Base-by-base conservation (phyloP, 2,797 vertebrate species). In the Delichon dasypus region DNA sequence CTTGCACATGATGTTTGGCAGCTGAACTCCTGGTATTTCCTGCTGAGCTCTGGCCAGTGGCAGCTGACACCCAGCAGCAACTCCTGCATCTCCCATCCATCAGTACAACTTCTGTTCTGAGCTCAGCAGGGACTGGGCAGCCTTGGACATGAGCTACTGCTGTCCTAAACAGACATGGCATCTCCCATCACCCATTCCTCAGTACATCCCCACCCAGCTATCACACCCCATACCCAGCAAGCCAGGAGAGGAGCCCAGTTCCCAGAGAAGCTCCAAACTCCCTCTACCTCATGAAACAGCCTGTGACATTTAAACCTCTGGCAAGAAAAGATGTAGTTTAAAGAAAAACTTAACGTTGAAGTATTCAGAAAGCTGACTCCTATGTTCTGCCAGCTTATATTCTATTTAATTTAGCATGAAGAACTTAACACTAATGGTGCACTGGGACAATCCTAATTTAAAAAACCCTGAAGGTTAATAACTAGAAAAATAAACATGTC, bases 401-500 rank as follows among this genome's bases (percentile, higher is more conserved):
- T 77, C 57, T 80, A 54, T 65, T 91, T 83, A 64, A 80, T 83
- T 91, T 77, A 81, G 10, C 42, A 23, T 78, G 26, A 1, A 81
- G 42, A 90, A 53, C 5, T 38, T 80, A 74, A 84, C 47, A 47
- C 8, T 58, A 81, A 65, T 38, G 14, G 34, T 58, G 34, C 40
- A 65, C 36, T 75, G 80, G 74, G 66, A 75, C n/a, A 88, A 54
- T 29, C 27, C 13, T 68, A 78, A 91, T 93, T 83, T 26, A 27
- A 85, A 90, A 89, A 89, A 23, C 36, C 11, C 34, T 71, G 66
- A 81, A 91, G 73, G 79, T 78, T 91, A 94, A 93, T 57, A 92
- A 81, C 75, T 57, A 75, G 66, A 74, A 93, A 90, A 94, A 92
- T 92, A 96, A 92, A 89, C 26, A 82, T 66, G 58, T 92, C 48